Evolutionary conservation across 2,113 vertebrate genomes (phyloP), one percentile per base, ranked within the genome.

Genomic region (Cephalopterus ornatus): DNA sequence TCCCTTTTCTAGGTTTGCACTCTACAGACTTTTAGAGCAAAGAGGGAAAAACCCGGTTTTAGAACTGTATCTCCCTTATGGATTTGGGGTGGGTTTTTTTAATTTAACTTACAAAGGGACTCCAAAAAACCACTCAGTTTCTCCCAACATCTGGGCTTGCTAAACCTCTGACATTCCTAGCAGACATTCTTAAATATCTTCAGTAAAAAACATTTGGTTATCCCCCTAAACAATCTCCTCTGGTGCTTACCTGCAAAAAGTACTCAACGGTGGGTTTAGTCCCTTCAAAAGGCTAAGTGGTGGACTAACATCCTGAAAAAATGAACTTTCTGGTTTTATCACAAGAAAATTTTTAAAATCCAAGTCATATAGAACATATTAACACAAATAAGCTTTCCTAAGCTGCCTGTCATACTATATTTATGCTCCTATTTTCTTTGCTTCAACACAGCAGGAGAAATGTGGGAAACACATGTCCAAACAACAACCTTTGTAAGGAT

Each of bases 1-100:
- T 5, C 6, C 12, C 24, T 85, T 62, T 61, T 65, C 21, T 58
- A 66, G 4, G 2, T 73, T 86, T 91, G 8, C 4, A 18, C 6
- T 73, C 24, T 52, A 44, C 6, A 61, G n/a, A 46, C 4, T 62
- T 91, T 32, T 11, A 50, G 55, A 55, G 5, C 6, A 32, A 74
- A 66, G 8, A 44, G 9, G 14, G 22, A 56, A 56, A 56, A 42
- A 22, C 1, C 0, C 24, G 7, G 1, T 0, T 65, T 79, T 83
- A 17, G 24, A 61, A 11, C 7, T 56, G 7, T 17, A 19, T 39
- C 13, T 53, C 55, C 24, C 5, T 47, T 26, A 33, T 8, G 23
- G 19, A 55, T 62, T 50, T 61, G 9, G 22, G 1, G 8, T 15
- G 11, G 27, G 5, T 24, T n/a, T 35, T 86, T 85, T 73, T 12